phyloP scores from a whole-genome alignment of 2,888 invertebrate species.

The Dysmachus trigonus region DNA sequence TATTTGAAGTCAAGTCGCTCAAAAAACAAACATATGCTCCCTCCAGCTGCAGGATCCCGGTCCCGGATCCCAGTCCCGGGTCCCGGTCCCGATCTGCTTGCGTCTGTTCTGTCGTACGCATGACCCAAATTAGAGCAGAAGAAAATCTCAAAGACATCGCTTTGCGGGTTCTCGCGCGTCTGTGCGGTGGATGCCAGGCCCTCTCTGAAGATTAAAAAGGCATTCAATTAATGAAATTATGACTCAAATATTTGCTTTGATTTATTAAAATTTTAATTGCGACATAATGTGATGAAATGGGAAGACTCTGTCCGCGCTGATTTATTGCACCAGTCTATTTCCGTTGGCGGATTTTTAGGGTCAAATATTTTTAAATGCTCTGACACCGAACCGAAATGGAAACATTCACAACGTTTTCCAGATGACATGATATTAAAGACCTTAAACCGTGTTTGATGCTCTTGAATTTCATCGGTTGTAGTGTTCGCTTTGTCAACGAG shows the following conservation, averaged over 20 bases:
- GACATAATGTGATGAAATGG: conserved; percentile 45
- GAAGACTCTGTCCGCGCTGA: conserved; percentile 5
- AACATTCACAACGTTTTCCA: neutral
- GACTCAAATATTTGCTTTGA: conserved; percentile 33
- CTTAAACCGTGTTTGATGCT: neutral
- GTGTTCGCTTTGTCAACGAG: neutral
- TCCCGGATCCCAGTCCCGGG: neutral
- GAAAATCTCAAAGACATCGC: neutral
- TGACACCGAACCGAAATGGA: neutral
- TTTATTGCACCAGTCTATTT: conserved; percentile 9
- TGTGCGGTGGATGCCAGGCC: neutral
- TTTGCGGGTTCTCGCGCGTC: neutral
- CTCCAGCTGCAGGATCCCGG: neutral
- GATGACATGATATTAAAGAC: neutral
- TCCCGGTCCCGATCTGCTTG: neutral
- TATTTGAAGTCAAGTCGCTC: neutral
- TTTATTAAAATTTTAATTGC: conserved; percentile 45
- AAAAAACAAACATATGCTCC: conserved; percentile 1
- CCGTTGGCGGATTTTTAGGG: conserved; percentile 10
- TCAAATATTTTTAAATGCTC: neutral
- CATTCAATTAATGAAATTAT: conserved; percentile 31
- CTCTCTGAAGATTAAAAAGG: conserved; percentile 10
- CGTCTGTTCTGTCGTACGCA: neutral
- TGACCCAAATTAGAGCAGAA: neutral
- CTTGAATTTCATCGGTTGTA: neutral